Percentiles rank a stretch among this genome's conserved stretches.
Evolutionary conservation across 2,888 invertebrate genomes (phyloP).

Genomic region (Synanthedon formicaeformis): DNA sequence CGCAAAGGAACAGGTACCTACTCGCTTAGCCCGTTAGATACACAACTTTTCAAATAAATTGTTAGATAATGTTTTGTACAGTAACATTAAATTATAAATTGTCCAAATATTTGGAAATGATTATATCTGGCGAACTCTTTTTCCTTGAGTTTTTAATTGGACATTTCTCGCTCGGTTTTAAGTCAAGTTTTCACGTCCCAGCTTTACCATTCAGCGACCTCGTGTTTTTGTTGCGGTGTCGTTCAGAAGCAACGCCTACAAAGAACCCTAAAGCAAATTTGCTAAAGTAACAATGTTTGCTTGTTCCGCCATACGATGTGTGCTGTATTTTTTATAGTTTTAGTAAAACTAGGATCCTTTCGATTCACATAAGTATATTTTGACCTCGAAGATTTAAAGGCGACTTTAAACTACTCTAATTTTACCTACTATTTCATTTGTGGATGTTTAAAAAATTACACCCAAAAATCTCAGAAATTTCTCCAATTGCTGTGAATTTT

Average conservation of each 20-base stretch:
- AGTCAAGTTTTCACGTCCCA: constrained; percentile 23
- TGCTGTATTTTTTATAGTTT: background rate
- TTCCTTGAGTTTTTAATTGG: constrained; percentile 2
- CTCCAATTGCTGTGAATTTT: too few species aligned
- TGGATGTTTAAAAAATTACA: constrained; percentile 25
- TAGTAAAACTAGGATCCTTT: background rate
- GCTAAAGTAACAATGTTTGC: constrained; percentile 29
- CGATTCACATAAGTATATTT: too few species aligned
- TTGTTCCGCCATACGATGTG: constrained; percentile 22
- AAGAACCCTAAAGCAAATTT: constrained; percentile 33
- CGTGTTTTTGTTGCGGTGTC: constrained; percentile 36
- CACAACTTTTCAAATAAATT: constrained; percentile 54
- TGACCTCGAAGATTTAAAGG: too few species aligned
- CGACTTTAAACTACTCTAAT: too few species aligned
- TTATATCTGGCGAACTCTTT: background rate
- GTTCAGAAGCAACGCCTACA: constrained; percentile 27
- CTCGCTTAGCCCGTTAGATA: constrained; percentile 23
- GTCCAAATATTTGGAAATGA: background rate
- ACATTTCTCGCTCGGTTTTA: constrained; percentile 14
- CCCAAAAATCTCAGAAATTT: too few species aligned
- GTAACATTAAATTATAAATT: too few species aligned
- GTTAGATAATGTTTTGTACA: constrained; percentile 25
- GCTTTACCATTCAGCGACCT: constrained; percentile 34
- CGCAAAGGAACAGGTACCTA: constrained; percentile 10
- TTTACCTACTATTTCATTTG: constrained; percentile 15